Base-by-base conservation (phyloP, 2,888 invertebrate genomes). In the Timandra comae region DNA sequence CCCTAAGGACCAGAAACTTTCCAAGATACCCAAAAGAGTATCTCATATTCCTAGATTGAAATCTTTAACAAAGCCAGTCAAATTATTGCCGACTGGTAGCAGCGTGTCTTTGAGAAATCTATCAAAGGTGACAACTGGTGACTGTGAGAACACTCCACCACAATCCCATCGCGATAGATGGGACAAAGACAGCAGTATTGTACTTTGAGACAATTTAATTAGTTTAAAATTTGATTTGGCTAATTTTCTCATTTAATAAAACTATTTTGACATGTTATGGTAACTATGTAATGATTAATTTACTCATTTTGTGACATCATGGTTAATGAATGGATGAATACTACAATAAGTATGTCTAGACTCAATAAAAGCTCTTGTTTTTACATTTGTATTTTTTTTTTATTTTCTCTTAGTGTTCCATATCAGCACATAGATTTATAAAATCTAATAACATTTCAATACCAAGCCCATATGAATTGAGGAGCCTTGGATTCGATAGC, bases 61-160 rank as follows among this genome's bases (percentile, higher is more conserved):
- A 47, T 73, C 77, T 21, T 56, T 84, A 27, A 49, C 70, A 1
- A 78, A 76, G 41, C 70, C 60, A 33, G 35, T 63, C 3, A 66
- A 67, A 47, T 41, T 63, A 23, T 35, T 59, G n/a, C 53, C 62
- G 21, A 51, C 57, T 13, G 67, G 62, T 12, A 81, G 77, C 35
- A 78, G 64, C 41, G 49, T 79, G 29, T 82, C 84, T 23, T 54
- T 85, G 41, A 81, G 76, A 44, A 76, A 60, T 46, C 60, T 77
- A 16, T 61, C 73, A 12, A 79, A 76, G 52, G 49, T 58, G 34
- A 50, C 66, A 32, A 61, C 47, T 2, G 80, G 81, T 7, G 82
- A 84, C 44, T 84, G 80, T 63, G 86, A 86, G 48, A 86, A 86
- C 38, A 86, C 86, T 12, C 86, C 86, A 24, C 86, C 86, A 3